Evolutionary conservation across 2,113 vertebrate genomes (phyloP), one percentile per base, ranked within the genome.

Genomic region (Electrona antarctica): DNA sequence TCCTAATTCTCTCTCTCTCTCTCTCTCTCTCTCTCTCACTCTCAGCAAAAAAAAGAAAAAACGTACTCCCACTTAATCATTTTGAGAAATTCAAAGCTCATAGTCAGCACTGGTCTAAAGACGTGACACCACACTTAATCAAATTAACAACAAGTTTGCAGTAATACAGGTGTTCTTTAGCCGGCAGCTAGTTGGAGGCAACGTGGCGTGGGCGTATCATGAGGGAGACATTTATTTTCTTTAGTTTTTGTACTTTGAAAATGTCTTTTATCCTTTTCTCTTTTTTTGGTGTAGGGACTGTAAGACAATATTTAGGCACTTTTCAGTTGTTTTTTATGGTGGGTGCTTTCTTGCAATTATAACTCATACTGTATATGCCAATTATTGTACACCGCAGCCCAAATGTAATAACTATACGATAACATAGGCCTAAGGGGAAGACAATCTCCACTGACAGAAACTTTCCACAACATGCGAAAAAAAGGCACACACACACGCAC

Each of bases 281-380:
- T 41, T 41, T 41, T 41, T 1, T 41, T 41, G 33, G 3, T 41
- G 3, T 29, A 54, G 71, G 56, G 7, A 13, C 63, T 63, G 61
- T 51, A 21, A 66, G 66, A 76, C 69, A 76, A 13, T 48, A 50
- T 64, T 69, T 51, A 29, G 12, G 55, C 57, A 7, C 33, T 52
- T 56, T 81, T 41, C 61, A 21, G 21, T 21, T 21, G 21, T 3
- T 64, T 58, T 73, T 46, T 41, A 41, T 28, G 54, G 71, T 73
- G 3, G 5, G 56, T 72, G 57, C 66, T 66, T 76, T 54, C 64
- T 76, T 54, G 69, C 66, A 75, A 62, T 76, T 81, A 73, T 46
- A 76, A 71, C 57, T 80, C 51, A 64, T 74, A 67, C 80, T 83
- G 61, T 33, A n/a, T n/a, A 41, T 41, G 33, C 33, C 67, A 78